Conservation (phyloP, 1,140 invertebrate species). For the Bombus difficillimus region DNA sequence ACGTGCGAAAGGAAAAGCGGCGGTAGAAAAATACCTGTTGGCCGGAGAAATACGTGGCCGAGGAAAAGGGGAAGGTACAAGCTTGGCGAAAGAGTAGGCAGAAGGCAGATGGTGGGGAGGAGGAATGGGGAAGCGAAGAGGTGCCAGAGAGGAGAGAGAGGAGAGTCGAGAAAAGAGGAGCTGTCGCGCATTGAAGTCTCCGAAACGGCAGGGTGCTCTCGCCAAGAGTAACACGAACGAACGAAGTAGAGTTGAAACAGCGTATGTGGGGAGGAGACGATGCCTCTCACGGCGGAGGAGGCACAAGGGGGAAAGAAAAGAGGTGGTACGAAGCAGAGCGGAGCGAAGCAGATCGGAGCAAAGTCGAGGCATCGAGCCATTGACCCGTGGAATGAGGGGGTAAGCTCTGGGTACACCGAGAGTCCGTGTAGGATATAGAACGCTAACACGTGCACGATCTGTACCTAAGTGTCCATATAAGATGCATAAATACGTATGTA, state of each 20-base stretch:
- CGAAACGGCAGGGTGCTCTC: constrained; percentile 67
- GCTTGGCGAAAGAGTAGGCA: constrained; percentile 58
- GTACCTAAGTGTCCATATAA: constrained; percentile 3
- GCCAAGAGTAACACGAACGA: constrained; percentile 67
- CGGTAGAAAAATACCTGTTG: constrained; percentile 54
- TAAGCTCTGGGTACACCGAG: constrained; percentile 58
- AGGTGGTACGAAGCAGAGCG: constrained; percentile 60
- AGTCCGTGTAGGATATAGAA: constrained; percentile 45
- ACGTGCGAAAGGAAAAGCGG: background rate
- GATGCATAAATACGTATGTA: background rate
- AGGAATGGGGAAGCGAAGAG: constrained; percentile 67
- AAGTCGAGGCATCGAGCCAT: constrained; percentile 68
- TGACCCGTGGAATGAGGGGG: constrained; percentile 74
- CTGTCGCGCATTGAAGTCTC: constrained; percentile 81
- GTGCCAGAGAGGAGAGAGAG: constrained; percentile 64
- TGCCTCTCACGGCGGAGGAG: constrained; percentile 39
- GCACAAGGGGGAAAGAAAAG: constrained; percentile 9
- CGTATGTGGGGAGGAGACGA: constrained; percentile 47
- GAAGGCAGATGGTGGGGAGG: constrained; percentile 43
- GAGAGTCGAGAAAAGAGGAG: constrained; percentile 72
- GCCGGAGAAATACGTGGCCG: constrained; percentile 55
- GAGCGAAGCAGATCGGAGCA: constrained; percentile 61
- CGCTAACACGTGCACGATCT: constrained; percentile 14
- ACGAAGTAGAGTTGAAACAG: constrained; percentile 38
- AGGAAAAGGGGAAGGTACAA: constrained; percentile 49